Base-by-base conservation (phyloP, 2,888 invertebrate genomes). In the Eupithecia inturbata region DNA sequence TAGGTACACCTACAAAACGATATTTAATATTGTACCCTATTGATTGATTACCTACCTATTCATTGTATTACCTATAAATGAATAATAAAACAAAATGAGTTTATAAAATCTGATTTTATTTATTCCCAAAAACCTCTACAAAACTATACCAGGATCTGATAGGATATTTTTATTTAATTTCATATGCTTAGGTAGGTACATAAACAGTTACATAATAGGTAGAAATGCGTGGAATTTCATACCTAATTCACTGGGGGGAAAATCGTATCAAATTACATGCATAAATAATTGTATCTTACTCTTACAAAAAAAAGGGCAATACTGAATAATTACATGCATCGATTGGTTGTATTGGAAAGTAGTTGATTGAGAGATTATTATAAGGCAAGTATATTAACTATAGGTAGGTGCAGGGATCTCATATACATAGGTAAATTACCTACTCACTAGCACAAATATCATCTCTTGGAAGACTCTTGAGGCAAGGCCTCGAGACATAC, bases 121-220 rank as follows among this genome's bases (percentile, higher is more conserved):
- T 87, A 89, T 85, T 92, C 91, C 89, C 90, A 92, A 91, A 93
- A 91, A 91, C 91, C 90, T 88, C 93, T 94, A 94, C 92, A 94
- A 94, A 94, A 94, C 91, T 93, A 94, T 93, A 92, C 88, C 90
- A 87, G 89, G 87, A 86, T 91, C 87, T 87, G 82, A 84, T 90
- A 89, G 86, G 87, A 84, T 91, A 90, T 90, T 87, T 87, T 89
- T 88, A 75, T 84, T 82, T n/a, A 69, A 60, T 26, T 28, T 31
- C 6, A 49, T 49, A 19, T 14, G 16, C 19, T 33, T 31, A n/a
- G n/a, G n/a, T n/a, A n/a, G n/a, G n/a, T n/a, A 72, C 28, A n/a
- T 68, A 33, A 28, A 36, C 31, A 19, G 19, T 62, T 57, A 31
- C 19, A 31, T 60, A 31, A 19, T 82, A 82, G 81, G 83, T 85